Percentiles rank a stretch among this genome's conserved stretches.
Evolutionary conservation across 2,113 vertebrate genomes (phyloP).

Genomic region (Cololabis saira): DNA sequence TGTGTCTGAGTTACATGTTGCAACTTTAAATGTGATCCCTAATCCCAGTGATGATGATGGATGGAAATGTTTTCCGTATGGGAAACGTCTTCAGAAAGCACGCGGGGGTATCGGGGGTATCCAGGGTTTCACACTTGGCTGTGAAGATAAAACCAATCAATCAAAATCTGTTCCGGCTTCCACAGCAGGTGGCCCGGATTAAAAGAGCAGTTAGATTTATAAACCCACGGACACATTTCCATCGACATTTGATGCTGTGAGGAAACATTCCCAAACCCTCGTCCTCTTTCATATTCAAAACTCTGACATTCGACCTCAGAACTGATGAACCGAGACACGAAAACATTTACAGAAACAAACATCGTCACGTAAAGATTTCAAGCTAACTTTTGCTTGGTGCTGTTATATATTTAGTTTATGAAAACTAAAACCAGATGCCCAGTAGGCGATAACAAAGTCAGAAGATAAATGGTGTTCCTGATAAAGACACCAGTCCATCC

Average conservation of each 20-base stretch:
- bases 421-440: neutral
- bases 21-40: constrained; percentile 6
- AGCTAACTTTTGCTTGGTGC: neutral
- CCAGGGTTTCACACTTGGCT: neutral
- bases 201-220: too few relatives aligned
- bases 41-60: neutral
- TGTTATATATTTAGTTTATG: neutral
- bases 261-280: too few relatives aligned
- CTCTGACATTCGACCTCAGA: too few relatives aligned
- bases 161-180: neutral
- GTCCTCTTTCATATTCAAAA: too few relatives aligned
- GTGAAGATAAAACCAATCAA: constrained; percentile 1
- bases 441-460: constrained; percentile 3
- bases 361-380: too few relatives aligned
- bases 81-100: neutral
- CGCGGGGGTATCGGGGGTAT: neutral
- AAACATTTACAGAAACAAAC: too few relatives aligned
- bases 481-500: neutral
- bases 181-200: too few relatives aligned
- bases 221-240: too few relatives aligned
- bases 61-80: constrained; percentile 3
- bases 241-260: too few relatives aligned
- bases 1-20: neutral
- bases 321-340: too few relatives aligned
- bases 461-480: constrained; percentile 31